Evolutionary conservation across 2,888 invertebrate genomes (phyloP).

Genomic region (Fragum fragum): DNA sequence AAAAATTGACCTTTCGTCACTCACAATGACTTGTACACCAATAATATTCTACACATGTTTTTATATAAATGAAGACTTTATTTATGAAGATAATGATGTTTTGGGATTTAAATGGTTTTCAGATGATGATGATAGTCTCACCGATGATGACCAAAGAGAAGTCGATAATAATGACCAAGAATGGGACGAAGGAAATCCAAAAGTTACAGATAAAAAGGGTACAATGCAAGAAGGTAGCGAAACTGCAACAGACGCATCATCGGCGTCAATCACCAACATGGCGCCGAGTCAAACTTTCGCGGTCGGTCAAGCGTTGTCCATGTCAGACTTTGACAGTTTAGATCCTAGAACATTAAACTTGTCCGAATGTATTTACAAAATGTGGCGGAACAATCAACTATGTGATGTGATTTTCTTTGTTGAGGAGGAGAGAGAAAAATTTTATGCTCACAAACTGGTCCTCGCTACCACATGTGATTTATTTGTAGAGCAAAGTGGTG

Average conservation of each 20-base stretch:
- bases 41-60: no score
- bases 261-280: not conserved
- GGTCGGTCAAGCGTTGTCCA: not conserved
- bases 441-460: slow-evolving; percentile 77
- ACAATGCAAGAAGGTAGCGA: not conserved
- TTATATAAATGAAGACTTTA: no score
- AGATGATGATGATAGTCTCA: no score
- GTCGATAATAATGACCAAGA: not conserved
- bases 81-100: no score
- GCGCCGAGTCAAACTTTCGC: not conserved
- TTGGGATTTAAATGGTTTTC: no score
- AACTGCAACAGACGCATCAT: not conserved
- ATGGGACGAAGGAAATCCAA: slow-evolving; percentile 20
- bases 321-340: not conserved
- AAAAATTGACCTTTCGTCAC: no score
- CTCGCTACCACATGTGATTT: slow-evolving; percentile 77
- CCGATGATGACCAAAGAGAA: no score
- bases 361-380: slow-evolving; percentile 64
- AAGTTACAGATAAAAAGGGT: slow-evolving; percentile 16
- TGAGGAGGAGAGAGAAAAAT: slow-evolving; percentile 55
- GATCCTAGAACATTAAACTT: not conserved
- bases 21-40: no score
- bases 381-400: slow-evolving; percentile 71
- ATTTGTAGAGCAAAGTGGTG: slow-evolving; percentile 62
- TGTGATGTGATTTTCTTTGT: slow-evolving; percentile 72